phyloP scores from a whole-genome alignment of 37 sponge, comb jelly and placozoan species.

The Oscarella lobularis region DNA sequence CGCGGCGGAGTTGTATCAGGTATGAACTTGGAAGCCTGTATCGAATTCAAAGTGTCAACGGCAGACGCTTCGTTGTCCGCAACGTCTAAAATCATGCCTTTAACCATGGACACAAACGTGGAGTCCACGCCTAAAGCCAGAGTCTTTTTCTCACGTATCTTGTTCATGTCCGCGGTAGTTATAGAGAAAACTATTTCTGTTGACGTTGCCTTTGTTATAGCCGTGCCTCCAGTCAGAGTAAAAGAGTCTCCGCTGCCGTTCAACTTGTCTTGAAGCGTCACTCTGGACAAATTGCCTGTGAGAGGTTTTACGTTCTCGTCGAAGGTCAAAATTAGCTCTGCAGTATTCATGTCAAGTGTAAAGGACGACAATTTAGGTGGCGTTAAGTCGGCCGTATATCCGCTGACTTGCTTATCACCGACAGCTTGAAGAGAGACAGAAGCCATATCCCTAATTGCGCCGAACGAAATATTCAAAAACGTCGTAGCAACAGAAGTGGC shows the following conservation, averaged over 20 bases:
- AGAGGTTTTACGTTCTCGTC: slow-evolving; percentile 32
- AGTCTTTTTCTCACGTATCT: slow-evolving; percentile 17
- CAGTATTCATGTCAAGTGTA: slow-evolving; percentile 53
- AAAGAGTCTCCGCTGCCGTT: neutral
- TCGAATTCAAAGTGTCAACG: slow-evolving; percentile 11
- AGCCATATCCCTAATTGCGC: slow-evolving; percentile 29
- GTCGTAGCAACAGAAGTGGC: slow-evolving; percentile 15
- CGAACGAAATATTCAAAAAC: slow-evolving; percentile 23
- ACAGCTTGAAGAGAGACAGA: neutral
- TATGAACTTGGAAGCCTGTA: slow-evolving; percentile 19
- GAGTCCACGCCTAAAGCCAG: neutral
- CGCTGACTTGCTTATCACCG: neutral
- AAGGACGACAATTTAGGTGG: slow-evolving; percentile 36
- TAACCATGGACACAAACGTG: slow-evolving; percentile 35
- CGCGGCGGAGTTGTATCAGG: slow-evolving; percentile 18
- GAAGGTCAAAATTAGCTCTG: slow-evolving; percentile 49
- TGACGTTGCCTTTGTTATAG: neutral
- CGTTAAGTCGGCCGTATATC: neutral
- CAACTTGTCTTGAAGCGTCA: slow-evolving; percentile 42
- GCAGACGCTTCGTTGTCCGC: slow-evolving; percentile 5
- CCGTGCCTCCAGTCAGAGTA: slow-evolving; percentile 2
- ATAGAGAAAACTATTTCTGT: slow-evolving; percentile 19
- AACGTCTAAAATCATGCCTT: slow-evolving; percentile 13
- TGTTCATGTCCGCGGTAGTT: slow-evolving; percentile 39
- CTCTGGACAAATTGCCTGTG: slow-evolving; percentile 15